Percentiles rank a stretch among this genome's conserved stretches.
phyloP scores from a whole-genome alignment of 2,797 vertebrate species.

The Anniella stebbinsi region DNA sequence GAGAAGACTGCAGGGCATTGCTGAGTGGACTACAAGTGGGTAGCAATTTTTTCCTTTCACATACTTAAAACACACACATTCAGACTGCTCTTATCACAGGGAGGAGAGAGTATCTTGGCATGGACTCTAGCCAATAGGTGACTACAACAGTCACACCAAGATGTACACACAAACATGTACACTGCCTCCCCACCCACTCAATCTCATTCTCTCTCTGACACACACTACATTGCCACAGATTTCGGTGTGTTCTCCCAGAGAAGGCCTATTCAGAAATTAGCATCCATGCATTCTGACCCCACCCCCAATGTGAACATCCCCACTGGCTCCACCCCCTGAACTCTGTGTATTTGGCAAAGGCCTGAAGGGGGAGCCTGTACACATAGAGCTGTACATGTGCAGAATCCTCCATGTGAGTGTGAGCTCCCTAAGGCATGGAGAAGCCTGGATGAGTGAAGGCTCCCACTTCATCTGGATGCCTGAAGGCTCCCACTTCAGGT shows the following conservation, averaged over 20 bases:
- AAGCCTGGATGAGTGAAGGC: too few relatives aligned
- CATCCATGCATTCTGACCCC: too few relatives aligned
- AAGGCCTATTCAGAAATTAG: not conserved
- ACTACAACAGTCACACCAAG: not conserved
- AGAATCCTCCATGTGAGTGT: too few relatives aligned
- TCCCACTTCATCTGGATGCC: not conserved
- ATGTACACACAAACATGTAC: not conserved
- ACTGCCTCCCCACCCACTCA: too few relatives aligned
- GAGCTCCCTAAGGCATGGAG: too few relatives aligned
- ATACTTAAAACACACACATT: not conserved
- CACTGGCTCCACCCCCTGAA: not conserved
- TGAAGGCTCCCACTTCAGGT: not conserved
- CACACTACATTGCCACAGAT: not conserved
- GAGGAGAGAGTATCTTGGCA: not conserved
- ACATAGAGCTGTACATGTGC: not conserved
- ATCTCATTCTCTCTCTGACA: not conserved
- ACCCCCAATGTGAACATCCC: not conserved
- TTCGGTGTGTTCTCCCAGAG: not conserved
- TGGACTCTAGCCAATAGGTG: not conserved
- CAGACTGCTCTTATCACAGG: not conserved
- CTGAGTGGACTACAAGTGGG: too few relatives aligned
- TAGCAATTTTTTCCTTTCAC: not conserved
- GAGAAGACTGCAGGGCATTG: not conserved
- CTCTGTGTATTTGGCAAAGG: not conserved
- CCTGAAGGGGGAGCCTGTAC: too few relatives aligned